Base-by-base conservation (phyloP, 2,888 invertebrate genomes). In the Scrobipalpa atriplicella region DNA sequence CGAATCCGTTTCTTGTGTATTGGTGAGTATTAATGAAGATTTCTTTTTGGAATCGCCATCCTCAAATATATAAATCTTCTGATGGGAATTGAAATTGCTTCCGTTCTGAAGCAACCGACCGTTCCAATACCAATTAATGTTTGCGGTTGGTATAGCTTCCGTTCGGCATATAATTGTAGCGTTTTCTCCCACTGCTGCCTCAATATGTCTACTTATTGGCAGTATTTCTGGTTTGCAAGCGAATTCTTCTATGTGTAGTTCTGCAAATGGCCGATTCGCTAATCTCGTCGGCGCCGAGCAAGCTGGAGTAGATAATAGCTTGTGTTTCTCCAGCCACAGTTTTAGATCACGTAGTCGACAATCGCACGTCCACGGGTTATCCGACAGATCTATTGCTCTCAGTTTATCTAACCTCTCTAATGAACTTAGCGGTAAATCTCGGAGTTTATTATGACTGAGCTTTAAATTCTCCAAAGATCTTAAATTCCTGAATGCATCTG, bases 341-440 rank as follows among this genome's bases (percentile, higher is more conserved):
- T 97, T 97, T 68, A 97, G 94, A 68, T 96, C 95, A 63, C 97
- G 93, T 68, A 98, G 85, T 29, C 96, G 95, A 79, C 98, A 98
- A 81, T 98, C 97, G 81, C 98, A 98, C 70, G 95, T 94, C 98
- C 97, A 98, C 0, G 97, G 97, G 86, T 98, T 98, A 72, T 96
- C 96, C 72, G 97, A 97, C 72, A 98, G 89, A 80, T 97, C 97
- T 70, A 98, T 95, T 54, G 96, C 96, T 81, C 96, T 95, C 63
- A 98, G 92, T 67, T 95, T 95, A 74, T 94, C 95, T 67, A 96
- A 82, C 64, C 95, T 95, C 82, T 96, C 96, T 71, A 97, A 95
- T 0, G 96, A 96, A 72, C 94, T 94, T 13, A 95, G 94, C 62
- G 95, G 94, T 72, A 97, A 84, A 70, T 96, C 96, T 61, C 95